Evolutionary conservation across 2,888 invertebrate genomes (phyloP).

Genomic region (Scaptomyza parva): DNA sequence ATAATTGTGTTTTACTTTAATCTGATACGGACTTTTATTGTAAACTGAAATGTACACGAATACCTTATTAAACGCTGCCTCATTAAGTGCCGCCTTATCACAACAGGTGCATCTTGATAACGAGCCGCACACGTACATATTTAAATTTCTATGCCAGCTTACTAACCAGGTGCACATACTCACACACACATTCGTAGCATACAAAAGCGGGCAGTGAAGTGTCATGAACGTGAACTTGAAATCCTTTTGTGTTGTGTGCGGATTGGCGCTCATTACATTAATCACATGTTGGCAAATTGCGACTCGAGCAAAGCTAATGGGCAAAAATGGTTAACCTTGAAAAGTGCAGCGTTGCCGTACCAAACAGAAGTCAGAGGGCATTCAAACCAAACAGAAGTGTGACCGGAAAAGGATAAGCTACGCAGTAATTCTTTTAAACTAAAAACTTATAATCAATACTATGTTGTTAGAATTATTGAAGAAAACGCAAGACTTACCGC

Average conservation of each 20-base stretch:
- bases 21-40: slow-evolving; percentile 4
- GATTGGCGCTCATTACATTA: slow-evolving; percentile 63
- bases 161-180: slow-evolving; percentile 9
- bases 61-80: slow-evolving; percentile 69
- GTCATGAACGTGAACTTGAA: slow-evolving; percentile 65
- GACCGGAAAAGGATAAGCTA: slow-evolving; percentile 59
- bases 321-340: slow-evolving; percentile 64
- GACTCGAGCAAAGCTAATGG: slow-evolving; percentile 22
- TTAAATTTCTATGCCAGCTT: slow-evolving; percentile 2
- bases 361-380: slow-evolving; percentile 49
- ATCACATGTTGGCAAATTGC: slow-evolving; percentile 65
- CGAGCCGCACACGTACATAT: slow-evolving; percentile 33
- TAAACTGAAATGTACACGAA: slow-evolving; percentile 28
- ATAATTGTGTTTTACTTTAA: background rate
- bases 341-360: slow-evolving; percentile 32
- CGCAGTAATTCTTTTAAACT: slow-evolving; percentile 25
- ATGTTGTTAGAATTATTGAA: slow-evolving; percentile 5
- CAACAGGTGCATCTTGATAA: slow-evolving; percentile 75
- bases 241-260: slow-evolving; percentile 72
- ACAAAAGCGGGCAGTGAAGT: slow-evolving; percentile 60
- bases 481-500: slow-evolving; percentile 48
- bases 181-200: slow-evolving; percentile 55
- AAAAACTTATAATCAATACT: background rate
- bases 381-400: slow-evolving; percentile 49
- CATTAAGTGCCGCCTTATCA: slow-evolving; percentile 68